Percentiles rank a stretch among this genome's conserved stretches.
Evolutionary conservation across 2,797 vertebrate species (phyloP).

Genomic region (Vespertilio murinus): DNA sequence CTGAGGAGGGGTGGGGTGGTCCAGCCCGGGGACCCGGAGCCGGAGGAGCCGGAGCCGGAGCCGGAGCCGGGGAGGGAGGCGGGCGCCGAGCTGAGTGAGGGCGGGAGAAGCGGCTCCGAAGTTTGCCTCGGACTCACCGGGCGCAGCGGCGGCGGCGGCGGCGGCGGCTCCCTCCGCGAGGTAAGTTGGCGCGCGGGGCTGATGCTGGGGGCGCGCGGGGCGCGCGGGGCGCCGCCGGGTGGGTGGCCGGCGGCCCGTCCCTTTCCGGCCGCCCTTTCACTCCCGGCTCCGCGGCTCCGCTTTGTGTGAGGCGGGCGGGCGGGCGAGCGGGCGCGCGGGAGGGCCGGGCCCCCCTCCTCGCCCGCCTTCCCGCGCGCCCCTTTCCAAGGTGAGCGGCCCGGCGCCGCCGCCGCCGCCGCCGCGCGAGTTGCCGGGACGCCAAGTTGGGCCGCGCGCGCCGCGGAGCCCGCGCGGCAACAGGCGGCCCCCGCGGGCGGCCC

Average conservation of each 20-base stretch:
- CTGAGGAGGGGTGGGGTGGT: constrained; percentile 60
- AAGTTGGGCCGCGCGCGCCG: constrained; percentile 81
- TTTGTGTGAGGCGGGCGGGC: constrained; percentile 76
- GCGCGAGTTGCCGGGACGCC: constrained; percentile 73
- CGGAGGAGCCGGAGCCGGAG: constrained; percentile 44
- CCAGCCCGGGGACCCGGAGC: constrained; percentile 36
- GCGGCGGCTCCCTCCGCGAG: constrained; percentile 76
- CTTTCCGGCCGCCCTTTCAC: constrained; percentile 11
- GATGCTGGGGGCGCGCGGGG: constrained; percentile 45
- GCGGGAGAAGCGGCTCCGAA: constrained; percentile 76
- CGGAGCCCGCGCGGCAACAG: constrained; percentile 83
- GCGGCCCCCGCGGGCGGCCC: constrained; percentile 74
- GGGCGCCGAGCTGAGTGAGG: constrained; percentile 27
- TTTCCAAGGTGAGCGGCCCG: constrained; percentile 56
- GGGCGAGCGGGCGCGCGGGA: constrained; percentile 34
- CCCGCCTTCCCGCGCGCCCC: constrained; percentile 30
- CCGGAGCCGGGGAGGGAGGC: constrained; percentile 47
- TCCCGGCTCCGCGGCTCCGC: constrained; percentile 50
- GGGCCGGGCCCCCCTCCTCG: constrained; percentile 44
- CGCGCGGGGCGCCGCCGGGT: constrained; percentile 33
- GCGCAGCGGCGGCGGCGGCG: neutral
- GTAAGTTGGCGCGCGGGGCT: constrained; percentile 79
- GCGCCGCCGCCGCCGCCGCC: neutral
- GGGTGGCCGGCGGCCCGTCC: neutral
- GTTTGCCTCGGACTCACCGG: constrained; percentile 79